phyloP scores from a whole-genome alignment of 2,888 invertebrate species.

The Parnassius smintheus region DNA sequence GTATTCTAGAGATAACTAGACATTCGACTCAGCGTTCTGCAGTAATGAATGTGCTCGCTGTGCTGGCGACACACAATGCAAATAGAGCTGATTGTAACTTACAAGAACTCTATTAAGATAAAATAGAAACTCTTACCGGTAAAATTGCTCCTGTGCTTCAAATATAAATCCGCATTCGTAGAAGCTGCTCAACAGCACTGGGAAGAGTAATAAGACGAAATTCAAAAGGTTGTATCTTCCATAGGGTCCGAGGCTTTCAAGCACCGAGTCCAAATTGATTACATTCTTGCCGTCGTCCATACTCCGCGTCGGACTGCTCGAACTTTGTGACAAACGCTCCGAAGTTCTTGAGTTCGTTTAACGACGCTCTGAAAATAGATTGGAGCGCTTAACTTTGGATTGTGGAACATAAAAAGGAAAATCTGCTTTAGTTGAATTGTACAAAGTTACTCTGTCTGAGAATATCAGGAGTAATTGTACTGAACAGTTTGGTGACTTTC shows the following conservation, averaged over 20 bases:
- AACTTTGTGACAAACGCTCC: constrained; percentile 8
- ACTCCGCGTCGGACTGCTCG: constrained; percentile 31
- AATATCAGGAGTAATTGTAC: constrained; percentile 7
- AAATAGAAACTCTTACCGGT: constrained; percentile 50
- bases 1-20: no score
- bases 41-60: no score
- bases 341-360: constrained; percentile 21
- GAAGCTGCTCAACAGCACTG: constrained; percentile 67
- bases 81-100: no score
- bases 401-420: constrained; percentile 17
- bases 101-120: no score
- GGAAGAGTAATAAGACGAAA: constrained; percentile 66
- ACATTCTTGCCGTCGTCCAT: constrained; percentile 62
- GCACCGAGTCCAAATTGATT: constrained; percentile 71
- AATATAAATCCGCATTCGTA: constrained; percentile 74
- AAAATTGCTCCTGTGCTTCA: constrained; percentile 64
- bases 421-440: not conserved
- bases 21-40: no score
- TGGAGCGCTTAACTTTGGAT: constrained; percentile 10
- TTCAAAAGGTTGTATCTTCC: constrained; percentile 71
- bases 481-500: not conserved
- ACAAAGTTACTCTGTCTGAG: not conserved
- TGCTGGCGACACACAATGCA: no score
- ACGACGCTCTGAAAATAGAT: constrained; percentile 25
- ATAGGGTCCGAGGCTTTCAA: constrained; percentile 71